Base-by-base conservation (phyloP, 1,140 invertebrate species). In the Nomia melanderi region DNA sequence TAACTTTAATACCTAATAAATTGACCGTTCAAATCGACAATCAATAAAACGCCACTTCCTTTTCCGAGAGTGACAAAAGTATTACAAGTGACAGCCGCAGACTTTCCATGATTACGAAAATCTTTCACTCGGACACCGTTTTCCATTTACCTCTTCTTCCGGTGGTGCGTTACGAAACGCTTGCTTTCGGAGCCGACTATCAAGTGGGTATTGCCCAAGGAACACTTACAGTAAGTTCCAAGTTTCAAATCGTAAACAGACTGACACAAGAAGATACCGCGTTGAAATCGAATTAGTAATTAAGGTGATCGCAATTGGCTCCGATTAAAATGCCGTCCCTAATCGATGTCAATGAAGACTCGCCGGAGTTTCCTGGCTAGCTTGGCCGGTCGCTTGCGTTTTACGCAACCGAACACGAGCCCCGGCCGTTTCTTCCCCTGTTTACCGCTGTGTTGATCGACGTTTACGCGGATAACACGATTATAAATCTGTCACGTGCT, bases 401-500 rank as follows among this genome's bases (percentile, higher is more conserved):
- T n/a, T n/a, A n/a, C 56, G 56, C 25, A 57, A 57, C 25, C 29
- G 47, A 50, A 17, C n/a, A 50, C 47, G 33, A 8, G 33, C 33
- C 33, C 41, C 29, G n/a, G 8, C 39, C 2, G 23, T 33, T 77
- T 14, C 9, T 54, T 50, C 41, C 33, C 20, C 50, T 39, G 59
- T 78, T 57, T 25, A 36, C n/a, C 14, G 27, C 4, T 9, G 23
- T 2, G 33, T 44, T 17, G 27, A 73, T 65, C 76, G 60, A 73
- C 69, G 54, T 62, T 70, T 44, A 25, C 23, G 17, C 20, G 8
- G 7, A n/a, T 14, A 39, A 39, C 3, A 53, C 44, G 20, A 12
- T 27, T 39, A 44, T 70, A 77, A 77, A 71, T 77, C 59, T 41
- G 66, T 70, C 56, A 20, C 12, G 57, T 50, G 36, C 20, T 56